Base-by-base conservation (phyloP, 1,140 invertebrate species). In the Tenebrio molitor region DNA sequence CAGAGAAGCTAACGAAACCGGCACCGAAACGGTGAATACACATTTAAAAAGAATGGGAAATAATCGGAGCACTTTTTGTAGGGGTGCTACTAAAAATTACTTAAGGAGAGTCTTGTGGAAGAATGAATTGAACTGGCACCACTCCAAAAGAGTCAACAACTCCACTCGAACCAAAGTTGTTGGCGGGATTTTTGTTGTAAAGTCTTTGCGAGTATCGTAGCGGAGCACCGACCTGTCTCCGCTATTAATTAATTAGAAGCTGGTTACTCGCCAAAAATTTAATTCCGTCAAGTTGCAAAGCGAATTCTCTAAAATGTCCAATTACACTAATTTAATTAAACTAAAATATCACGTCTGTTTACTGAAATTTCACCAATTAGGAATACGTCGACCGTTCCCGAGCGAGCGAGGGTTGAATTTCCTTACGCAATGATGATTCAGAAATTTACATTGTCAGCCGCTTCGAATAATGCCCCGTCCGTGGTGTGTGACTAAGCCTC, bases 311-410 rank as follows among this genome's bases (percentile, higher is more conserved):
- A 58, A 50, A 58, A 33, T 25, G 50, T 29, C 50, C 50, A 58
- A 58, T 58, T 58, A 58, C 50, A 25, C 50, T 58, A 58, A 58
- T 58, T 58, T 58, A 58, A 58, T 58, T 58, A 58, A 58, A 58
- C 19, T 58, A 33, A 58, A 58, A 58, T 58, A 58, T 58, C 50
- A 58, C 50, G 23, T 25, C 50, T 58, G 23, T 58, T 58, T 58
- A 58, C n/a, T 12, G 50, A 58, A 58, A 58, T 58, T 58, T 17
- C 14, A 12, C 50, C 50, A 58, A 58, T 58, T 58, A 58, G 19
- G 14, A 17, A 25, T 10, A 15, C 44, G 44, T 50, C 44, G 44
- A 23, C 44, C 25, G 25, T 29, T 29, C 25, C 25, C 3, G 25
- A 29, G 8, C 7, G n/a, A 39, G 12, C 29, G 29, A 39, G 36